Base-by-base conservation (phyloP, 30 jellyfish, hydroid and myxozoan genomes). In the Pseudorhiza aurosa region DNA sequence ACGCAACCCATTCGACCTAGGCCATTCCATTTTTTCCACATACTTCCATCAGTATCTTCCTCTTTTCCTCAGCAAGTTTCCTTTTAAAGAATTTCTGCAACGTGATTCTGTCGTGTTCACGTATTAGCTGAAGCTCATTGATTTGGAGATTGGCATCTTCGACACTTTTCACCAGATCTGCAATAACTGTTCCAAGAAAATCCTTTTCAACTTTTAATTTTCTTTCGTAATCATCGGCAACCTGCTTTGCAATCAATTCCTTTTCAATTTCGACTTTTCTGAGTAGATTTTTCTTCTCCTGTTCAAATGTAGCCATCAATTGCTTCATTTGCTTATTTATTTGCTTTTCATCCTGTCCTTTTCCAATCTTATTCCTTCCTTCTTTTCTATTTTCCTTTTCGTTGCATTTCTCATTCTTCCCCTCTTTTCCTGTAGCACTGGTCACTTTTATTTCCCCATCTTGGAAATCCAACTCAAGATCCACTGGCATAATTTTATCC, bases 131-230 rank as follows among this genome's bases (percentile, higher is more conserved):
- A 74, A 81, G 24, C 36, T 89, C 85, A 30, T 89, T 81, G 0
- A 84, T 50, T 65, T 89, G 95, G 22, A 32, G 51, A 33, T 47
- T 74, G 21, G 89, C 77, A 51, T 82, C 90, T 26, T 83, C 91
- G 36, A 89, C 77, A 57, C 89, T 93, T 35, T 80, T 65, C 58
- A 82, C 95, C 65, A 57, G 67, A 64, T 89, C 97, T 14, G 85
- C 92, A 29, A 89, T 82, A 1, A 88, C 69, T 0, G 85, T 78
- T 4, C 85, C 96, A 78, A 94, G 58, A 44, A 88, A 86, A 25
- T 82, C 79, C 56, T 85, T 72, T 58, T 89, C 97, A 18, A 40
- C 84, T 22, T 27, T 51, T 77, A 89, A 28, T 45, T 82, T 65
- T 30, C 74, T 44, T 27, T 89, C 97, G 64, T 89, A 80, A 47